Evolutionary conservation across 2,113 vertebrate genomes (phyloP).

Genomic region (Motacilla alba): DNA sequence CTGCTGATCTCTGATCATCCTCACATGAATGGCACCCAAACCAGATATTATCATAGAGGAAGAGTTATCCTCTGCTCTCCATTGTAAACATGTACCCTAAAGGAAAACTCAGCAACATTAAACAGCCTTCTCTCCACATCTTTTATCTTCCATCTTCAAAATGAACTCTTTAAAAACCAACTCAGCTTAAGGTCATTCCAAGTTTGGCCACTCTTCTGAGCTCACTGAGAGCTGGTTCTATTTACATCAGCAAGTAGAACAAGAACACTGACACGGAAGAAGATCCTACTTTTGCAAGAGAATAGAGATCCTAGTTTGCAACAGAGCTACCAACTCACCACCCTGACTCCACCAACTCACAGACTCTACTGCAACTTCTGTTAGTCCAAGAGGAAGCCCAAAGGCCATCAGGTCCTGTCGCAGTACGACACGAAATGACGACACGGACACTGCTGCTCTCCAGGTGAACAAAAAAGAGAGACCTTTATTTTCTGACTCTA

Average conservation of each 20-base stretch:
- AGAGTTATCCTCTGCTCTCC: background rate
- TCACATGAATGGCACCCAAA: background rate
- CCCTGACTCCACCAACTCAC: background rate
- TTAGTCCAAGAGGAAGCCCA: background rate
- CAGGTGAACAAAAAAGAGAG: too few species aligned
- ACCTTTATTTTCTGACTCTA: too few species aligned
- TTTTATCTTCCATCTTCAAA: background rate
- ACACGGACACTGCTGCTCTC: too few species aligned
- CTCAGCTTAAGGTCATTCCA: background rate
- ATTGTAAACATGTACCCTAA: background rate
- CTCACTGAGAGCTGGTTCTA: background rate
- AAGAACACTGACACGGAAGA: background rate
- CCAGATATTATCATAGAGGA: background rate
- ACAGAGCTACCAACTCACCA: background rate
- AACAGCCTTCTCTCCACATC: background rate
- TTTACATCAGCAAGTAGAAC: background rate
- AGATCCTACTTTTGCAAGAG: background rate
- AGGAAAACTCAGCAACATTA: background rate
- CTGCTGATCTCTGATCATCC: background rate
- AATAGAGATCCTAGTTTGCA: background rate
- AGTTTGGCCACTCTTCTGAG: background rate
- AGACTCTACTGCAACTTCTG: background rate
- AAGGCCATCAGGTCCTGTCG: background rate
- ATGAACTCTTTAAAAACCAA: background rate
- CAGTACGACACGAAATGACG: too few species aligned